These are phyloP conservation scores for Leptodactylus fuscus DNA, from an alignment of 2,113 vertebrate species.

Conservation along the genomic window DNA sequence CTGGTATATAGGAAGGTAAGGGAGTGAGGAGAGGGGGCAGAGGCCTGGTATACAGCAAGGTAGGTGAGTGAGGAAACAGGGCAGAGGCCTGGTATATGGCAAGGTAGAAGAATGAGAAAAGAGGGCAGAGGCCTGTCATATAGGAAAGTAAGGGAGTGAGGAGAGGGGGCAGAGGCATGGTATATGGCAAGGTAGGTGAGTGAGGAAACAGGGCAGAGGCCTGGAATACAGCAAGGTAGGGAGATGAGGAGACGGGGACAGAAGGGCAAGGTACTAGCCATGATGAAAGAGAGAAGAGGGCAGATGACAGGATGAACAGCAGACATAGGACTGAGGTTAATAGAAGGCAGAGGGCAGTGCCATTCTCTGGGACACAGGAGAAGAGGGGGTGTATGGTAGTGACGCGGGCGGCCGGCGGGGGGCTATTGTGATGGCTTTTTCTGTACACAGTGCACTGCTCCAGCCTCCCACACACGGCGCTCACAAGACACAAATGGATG, in stretches of 20 bases:
- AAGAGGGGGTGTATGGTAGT: constrained; percentile 44
- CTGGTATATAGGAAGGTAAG: too few species aligned
- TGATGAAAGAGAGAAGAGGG: too few species aligned
- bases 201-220: neutral
- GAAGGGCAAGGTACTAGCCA: too few species aligned
- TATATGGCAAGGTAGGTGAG: too few species aligned
- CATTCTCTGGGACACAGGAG: neutral
- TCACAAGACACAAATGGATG: neutral
- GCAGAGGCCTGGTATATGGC: neutral
- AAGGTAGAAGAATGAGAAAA: neutral
- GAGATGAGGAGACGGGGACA: neutral
- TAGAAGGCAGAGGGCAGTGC: neutral
- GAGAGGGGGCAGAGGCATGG: neutral
- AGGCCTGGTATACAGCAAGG: neutral
- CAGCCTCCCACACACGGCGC: constrained; percentile 41
- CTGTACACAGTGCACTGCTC: constrained; percentile 26
- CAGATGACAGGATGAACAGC: too few species aligned
- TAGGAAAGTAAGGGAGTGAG: neutral
- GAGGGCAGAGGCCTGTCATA: neutral
- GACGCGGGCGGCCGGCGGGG: constrained; percentile 49
- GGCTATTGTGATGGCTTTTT: constrained; percentile 48
- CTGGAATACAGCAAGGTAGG: too few species aligned
- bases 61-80: neutral
- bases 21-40: neutral
- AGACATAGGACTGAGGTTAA: neutral